phyloP scores from a whole-genome alignment of 2,888 invertebrate species.

The Mimumesa dahlbomi region DNA sequence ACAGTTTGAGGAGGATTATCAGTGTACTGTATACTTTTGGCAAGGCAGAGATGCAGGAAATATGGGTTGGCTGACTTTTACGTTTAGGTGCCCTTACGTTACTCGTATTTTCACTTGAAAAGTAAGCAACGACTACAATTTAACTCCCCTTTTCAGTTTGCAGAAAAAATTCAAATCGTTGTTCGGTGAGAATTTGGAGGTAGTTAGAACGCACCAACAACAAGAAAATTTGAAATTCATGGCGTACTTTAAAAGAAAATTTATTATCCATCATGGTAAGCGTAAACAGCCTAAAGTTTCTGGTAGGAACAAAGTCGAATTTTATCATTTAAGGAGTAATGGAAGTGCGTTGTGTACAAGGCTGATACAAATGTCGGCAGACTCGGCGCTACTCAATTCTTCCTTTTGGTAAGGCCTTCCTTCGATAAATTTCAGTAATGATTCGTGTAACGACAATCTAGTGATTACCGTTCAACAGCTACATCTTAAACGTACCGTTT shows the following conservation, averaged over 20 bases:
- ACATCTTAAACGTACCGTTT: slow-evolving; percentile 95
- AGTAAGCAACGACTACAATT: neutral
- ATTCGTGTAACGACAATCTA: no score
- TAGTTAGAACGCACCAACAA: slow-evolving; percentile 97
- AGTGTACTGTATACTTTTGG: slow-evolving; percentile 99
- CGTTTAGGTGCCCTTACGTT: slow-evolving; percentile 94
- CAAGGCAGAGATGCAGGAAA: slow-evolving; percentile 98
- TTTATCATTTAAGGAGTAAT: slow-evolving; percentile 97
- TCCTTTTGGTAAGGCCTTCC: slow-evolving; percentile 90
- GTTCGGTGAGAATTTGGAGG: slow-evolving; percentile 95
- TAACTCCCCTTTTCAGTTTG: slow-evolving; percentile 80
- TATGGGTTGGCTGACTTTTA: slow-evolving; percentile 99
- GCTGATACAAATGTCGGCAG: slow-evolving; percentile 93
- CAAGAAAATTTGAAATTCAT: slow-evolving; percentile 99
- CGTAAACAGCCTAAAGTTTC: slow-evolving; percentile 82
- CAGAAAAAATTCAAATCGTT: slow-evolving; percentile 94
- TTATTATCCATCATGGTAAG: slow-evolving; percentile 95
- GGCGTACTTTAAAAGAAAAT: slow-evolving; percentile 97
- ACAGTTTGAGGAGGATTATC: slow-evolving; percentile 86
- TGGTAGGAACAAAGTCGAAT: slow-evolving; percentile 84
- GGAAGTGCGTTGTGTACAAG: slow-evolving; percentile 96
- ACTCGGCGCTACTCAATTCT: slow-evolving; percentile 93
- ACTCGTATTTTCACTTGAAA: no score
- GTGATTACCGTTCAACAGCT: slow-evolving; percentile 82
- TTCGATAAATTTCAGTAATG: neutral